phyloP scores from a whole-genome alignment of 2,797 vertebrate genomes.

The Dallia pectoralis region DNA sequence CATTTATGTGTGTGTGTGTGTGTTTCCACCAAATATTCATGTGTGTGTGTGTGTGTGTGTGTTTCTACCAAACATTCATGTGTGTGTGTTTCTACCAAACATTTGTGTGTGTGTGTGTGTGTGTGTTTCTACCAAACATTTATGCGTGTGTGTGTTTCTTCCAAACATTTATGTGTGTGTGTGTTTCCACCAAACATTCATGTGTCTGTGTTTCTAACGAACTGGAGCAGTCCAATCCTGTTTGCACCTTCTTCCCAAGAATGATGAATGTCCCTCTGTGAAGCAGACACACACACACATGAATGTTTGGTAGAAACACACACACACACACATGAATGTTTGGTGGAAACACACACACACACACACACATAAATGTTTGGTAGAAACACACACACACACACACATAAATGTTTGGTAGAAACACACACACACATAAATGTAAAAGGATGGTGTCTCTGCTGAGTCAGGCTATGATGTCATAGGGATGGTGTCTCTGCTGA shows the following conservation, averaged over 20 bases:
- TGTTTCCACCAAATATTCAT: too few relatives aligned
- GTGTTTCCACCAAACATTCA: not conserved
- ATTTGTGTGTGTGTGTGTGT: too few relatives aligned
- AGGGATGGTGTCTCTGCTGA: too few relatives aligned
- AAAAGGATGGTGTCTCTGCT: too few relatives aligned
- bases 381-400: constrained; percentile 24
- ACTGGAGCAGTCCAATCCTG: constrained; percentile 34
- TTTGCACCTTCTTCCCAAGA: constrained; percentile 31
- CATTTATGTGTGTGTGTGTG: constrained; percentile 9
- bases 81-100: constrained; percentile 34
- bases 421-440: constrained; percentile 5
- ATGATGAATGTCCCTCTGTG: not conserved
- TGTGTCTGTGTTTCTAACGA: constrained; percentile 32
- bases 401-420: too few relatives aligned
- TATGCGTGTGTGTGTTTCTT: constrained; percentile 10
- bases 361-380: constrained; percentile 10
- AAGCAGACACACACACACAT: not conserved
- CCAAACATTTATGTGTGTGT: too few relatives aligned
- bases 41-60: too few relatives aligned
- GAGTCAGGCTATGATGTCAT: too few relatives aligned
- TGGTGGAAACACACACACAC: not conserved
- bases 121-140: not conserved
- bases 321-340: not conserved
- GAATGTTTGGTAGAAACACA: not conserved
- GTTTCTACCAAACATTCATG: not conserved